Evolutionary conservation across 1,140 invertebrate species (phyloP).

Genomic region (Whitmania pigra): DNA sequence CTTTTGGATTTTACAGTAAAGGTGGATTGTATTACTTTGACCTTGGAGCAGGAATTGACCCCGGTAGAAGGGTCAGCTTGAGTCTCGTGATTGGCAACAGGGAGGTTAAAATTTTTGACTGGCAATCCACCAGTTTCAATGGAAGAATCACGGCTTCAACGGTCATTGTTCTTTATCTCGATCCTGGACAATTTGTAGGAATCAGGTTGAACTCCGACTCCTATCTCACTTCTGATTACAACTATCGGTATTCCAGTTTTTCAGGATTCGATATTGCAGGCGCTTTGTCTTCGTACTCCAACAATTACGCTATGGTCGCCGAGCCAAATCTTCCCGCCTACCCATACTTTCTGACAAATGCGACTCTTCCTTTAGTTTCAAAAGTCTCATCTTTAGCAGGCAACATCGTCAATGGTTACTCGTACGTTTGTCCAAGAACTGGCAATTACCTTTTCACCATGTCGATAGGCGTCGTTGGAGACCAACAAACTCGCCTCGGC

Average conservation of each 20-base stretch:
- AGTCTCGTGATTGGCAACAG: background rate
- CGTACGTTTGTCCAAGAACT: slow-evolving; percentile 7
- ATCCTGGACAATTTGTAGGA: background rate
- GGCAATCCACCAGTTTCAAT: background rate
- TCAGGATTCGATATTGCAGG: background rate
- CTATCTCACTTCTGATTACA: background rate
- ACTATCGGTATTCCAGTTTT: background rate
- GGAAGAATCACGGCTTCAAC: background rate
- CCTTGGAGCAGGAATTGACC: background rate
- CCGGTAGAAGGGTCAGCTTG: background rate
- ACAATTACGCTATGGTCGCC: background rate
- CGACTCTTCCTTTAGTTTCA: background rate
- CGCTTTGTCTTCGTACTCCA: background rate
- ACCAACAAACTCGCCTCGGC: background rate
- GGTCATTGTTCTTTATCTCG: background rate
- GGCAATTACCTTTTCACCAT: background rate
- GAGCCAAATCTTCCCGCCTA: background rate
- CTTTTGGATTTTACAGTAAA: background rate
- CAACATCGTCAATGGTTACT: background rate
- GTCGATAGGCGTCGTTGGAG: background rate
- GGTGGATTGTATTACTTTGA: slow-evolving; percentile 1
- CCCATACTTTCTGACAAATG: background rate
- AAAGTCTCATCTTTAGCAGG: background rate
- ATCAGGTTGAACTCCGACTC: background rate
- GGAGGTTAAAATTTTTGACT: background rate